Evolutionary conservation across 2,888 invertebrate species (phyloP), one percentile per base, ranked within the genome.

Genomic region (Pyrrhia umbra): DNA sequence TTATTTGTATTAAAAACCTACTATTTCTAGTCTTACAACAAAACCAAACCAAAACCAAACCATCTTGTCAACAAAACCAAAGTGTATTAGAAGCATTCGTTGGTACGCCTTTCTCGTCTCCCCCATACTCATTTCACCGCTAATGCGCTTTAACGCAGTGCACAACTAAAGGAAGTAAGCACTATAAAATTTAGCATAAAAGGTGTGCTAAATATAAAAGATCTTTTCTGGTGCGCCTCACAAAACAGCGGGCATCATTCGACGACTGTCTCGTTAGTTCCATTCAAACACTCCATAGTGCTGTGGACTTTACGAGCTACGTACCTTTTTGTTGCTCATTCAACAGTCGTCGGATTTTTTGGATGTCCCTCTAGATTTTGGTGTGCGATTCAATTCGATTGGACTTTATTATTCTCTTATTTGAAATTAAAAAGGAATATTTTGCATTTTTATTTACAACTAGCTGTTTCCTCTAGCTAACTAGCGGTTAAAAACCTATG

Each of bases 221-320:
- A 67, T 68, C 25, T 77, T 75, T 72, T 79, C 79, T 79, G 84
- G 79, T 80, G 57, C 74, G 77, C 70, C 77, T 68, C 75, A 80
- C 85, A 85, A 86, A 87, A 86, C 83, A 81, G 78, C 74, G 77
- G 72, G 81, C 83, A 83, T 81, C 85, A 84, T 79, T 81, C 82
- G 83, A 73, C 82, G 80, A 80, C 84, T 80, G 81, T 85, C 90
- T 92, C 91, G 91, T 92, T 92, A 92, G 88, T 68, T 82, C 85
- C 86, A 92, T 92, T 91, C 89, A 91, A 77, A 74, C 75, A 60
- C 67, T 64, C 65, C 45, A 66, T 70, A 74, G 75, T 63, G 71
- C 75, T 72, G 34, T 74, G 79, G 82, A 85, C 85, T 85, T 85
- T 84, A 85, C 77, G 84, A 84, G 85, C 75, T 68, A 65, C 65